Evolutionary conservation across 2,888 invertebrate genomes (phyloP).

Genomic region (Trimorus sp.): DNA sequence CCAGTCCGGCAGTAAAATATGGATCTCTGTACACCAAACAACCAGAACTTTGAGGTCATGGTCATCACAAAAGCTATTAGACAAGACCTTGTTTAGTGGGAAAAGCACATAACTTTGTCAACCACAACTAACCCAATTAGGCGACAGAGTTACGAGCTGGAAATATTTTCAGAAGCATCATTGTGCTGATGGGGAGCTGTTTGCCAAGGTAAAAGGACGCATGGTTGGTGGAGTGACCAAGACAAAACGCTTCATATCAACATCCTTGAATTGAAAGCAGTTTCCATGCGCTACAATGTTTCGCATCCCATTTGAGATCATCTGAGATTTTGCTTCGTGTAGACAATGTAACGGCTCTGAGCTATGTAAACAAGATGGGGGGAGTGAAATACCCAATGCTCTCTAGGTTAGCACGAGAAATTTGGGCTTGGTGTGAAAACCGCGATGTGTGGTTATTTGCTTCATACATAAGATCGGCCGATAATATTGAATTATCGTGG

Average conservation of each 20-base stretch:
- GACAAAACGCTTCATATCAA: neutral
- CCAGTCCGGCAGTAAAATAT: too few species aligned
- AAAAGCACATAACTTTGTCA: neutral
- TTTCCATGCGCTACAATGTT: neutral
- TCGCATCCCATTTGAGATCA: neutral
- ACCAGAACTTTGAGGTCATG: neutral
- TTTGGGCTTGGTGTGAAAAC: neutral
- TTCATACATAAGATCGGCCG: neutral
- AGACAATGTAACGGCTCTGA: neutral
- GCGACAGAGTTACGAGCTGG: neutral
- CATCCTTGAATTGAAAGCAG: too few species aligned
- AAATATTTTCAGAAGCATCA: neutral
- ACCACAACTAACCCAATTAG: neutral
- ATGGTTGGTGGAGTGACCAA: neutral
- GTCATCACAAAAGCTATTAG: neutral
- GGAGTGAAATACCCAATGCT: neutral
- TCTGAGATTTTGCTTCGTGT: neutral
- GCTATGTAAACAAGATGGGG: neutral
- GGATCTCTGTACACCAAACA: too few species aligned
- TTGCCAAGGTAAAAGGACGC: neutral
- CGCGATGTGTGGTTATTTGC: neutral
- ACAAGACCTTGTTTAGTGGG: neutral
- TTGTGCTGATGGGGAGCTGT: neutral
- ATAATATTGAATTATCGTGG: neutral
- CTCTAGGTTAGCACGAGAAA: neutral